Conservation (phyloP, 2,113 vertebrate species). For the Halcyon malimbica region DNA sequence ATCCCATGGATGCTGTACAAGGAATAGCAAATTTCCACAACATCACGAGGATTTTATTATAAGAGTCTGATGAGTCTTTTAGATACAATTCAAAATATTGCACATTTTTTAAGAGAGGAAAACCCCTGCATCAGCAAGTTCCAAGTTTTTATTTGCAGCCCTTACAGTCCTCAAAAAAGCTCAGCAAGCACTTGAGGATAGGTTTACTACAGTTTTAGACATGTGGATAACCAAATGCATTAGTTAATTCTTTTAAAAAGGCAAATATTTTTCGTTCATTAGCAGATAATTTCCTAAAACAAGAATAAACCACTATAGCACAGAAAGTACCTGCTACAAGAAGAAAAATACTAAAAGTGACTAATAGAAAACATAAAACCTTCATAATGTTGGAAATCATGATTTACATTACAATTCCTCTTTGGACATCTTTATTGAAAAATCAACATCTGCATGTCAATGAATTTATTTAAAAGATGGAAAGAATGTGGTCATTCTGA, state of each 20-base stretch:
- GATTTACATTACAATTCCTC: conserved; percentile 41
- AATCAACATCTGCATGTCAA: conserved; percentile 57
- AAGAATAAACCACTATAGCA: conserved; percentile 15
- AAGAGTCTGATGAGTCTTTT: not conserved
- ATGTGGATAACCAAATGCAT: conserved; percentile 22
- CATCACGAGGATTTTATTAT: not conserved
- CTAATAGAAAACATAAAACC: not conserved
- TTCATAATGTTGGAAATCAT: not conserved
- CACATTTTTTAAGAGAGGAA: conserved; percentile 2
- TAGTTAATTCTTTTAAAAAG: conserved; percentile 11
- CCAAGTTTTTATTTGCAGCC: conserved; percentile 18
- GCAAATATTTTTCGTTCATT: conserved; percentile 55
- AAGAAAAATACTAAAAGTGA: conserved; percentile 50
- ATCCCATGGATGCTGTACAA: not conserved
- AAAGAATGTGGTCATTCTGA: not conserved
- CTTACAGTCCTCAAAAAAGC: not conserved
- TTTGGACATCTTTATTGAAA: conserved; percentile 23
- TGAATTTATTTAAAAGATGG: not conserved
- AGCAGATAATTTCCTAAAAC: conserved; percentile 43
- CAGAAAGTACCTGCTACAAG: conserved; percentile 27
- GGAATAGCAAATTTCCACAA: not conserved
- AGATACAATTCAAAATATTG: not conserved
- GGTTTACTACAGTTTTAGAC: conserved; percentile 11
- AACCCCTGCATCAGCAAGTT: not conserved
- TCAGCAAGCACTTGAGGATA: not conserved